Base-by-base conservation (phyloP, 2,797 vertebrate species). In the Rhinatrema bivittatum region DNA sequence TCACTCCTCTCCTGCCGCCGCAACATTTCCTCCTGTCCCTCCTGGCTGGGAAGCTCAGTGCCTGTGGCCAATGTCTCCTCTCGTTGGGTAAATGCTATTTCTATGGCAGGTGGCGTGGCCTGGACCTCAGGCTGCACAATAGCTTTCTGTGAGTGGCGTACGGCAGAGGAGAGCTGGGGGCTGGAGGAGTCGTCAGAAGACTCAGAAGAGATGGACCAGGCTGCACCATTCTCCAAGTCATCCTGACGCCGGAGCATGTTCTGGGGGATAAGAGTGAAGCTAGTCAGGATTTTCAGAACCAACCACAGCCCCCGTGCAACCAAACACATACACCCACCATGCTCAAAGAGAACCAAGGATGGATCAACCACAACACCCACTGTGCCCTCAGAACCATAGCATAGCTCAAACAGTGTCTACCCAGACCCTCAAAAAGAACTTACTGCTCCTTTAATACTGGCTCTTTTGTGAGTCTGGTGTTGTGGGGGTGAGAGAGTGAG, bases 141-240 rank as follows among this genome's bases (percentile, higher is more conserved):
- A 10, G 88, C 85, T 44, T 86, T 85, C 25, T 76, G 68, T 7
- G 80, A 39, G 22, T 87, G 93, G 24, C 63, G 90, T 68, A 46
- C 42, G 2, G 72, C 78, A 10, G 73, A 64, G 0, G 91, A 85
- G 5, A 94, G 77, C 77, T 88, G 91, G 7, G 91, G 94, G 53
- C 93, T 94, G 39, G 90, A 94, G 9, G 94, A 97, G 51, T 97
- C 94, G 0, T 97, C 93, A 0, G 92, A 97, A 2, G 95, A 98
- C 50, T 96, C 93, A 0, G 94, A 96, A 16, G 94, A 97, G 59
- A 94, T 86, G 3, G 93, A 96, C 91, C 92, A 96, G 0, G 91
- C 91, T 0, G 89, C 89, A 42, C 93, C 92, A 0, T 94, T 97
- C 60, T 96, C 93, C 18, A 89, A 45, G 36, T 94, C 93, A 10